Percentiles rank a stretch among this genome's conserved stretches.
These are phyloP conservation scores for Agonopterix arenella DNA, from an alignment of 2,888 invertebrate species.

Conservation along the genomic window DNA sequence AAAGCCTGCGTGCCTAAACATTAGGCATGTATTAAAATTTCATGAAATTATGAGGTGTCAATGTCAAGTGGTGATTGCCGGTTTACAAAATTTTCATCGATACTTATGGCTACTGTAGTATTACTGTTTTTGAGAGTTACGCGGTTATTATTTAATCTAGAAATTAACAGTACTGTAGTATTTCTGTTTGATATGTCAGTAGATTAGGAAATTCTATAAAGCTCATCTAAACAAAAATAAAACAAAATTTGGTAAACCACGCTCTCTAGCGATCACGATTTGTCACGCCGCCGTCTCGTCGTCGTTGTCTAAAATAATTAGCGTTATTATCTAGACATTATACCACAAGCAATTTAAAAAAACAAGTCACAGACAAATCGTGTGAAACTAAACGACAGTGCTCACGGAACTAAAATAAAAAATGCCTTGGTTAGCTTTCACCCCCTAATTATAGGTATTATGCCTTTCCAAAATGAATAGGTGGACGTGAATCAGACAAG, in stretches of 20 bases:
- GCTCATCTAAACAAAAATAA: too few species aligned
- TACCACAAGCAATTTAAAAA: constrained; percentile 18
- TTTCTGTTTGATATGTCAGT: too few species aligned
- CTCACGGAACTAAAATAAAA: constrained; percentile 42
- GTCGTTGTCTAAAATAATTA: constrained; percentile 5
- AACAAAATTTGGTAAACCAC: neutral
- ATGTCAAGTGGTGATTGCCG: too few species aligned
- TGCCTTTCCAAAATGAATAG: constrained; percentile 33
- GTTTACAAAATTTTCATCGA: too few species aligned
- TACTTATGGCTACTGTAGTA: too few species aligned
- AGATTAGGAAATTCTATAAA: too few species aligned
- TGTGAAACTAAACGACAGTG: constrained; percentile 33
- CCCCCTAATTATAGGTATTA: constrained; percentile 55
- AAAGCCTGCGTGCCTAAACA: too few species aligned
- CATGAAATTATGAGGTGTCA: too few species aligned
- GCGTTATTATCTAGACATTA: constrained; percentile 20
- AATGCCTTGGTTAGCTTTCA: constrained; percentile 42
- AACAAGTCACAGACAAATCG: constrained; percentile 28
- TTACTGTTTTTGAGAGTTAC: too few species aligned
- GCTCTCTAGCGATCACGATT: neutral
- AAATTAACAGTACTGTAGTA: too few species aligned
- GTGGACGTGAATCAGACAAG: constrained; percentile 38
- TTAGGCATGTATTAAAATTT: too few species aligned
- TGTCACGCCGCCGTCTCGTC: neutral
- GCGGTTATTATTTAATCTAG: too few species aligned